Evolutionary conservation across 2,797 vertebrate species (phyloP), one percentile per base, ranked within the genome.

Genomic region (Melanotaenia maccullochi): DNA sequence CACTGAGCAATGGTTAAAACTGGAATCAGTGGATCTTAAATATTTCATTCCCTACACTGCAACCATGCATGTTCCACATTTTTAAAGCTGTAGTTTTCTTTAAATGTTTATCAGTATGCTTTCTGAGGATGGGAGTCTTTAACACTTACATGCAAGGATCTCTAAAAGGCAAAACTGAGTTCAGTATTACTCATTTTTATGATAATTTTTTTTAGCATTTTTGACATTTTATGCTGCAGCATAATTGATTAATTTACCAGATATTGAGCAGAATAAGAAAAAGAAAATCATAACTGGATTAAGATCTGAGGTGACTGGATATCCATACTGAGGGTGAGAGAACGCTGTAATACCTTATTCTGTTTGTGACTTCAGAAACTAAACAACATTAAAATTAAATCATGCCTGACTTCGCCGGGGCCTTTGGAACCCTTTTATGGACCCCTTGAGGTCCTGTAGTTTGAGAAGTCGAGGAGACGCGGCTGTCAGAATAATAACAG

Each of bases 301-400:
- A 24, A 65, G 49, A 65, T 55, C 32, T 38, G 24, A 52, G 44
- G 18, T 58, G 28, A 18, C 16, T 30, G 22, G 12, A 14, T 40
- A 52, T 8, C 65, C 35, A 60, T n/a, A 24, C 11, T 4, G 16
- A 2, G 28, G 47, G 42, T 68, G 35, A 68, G 49, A 42, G 42
- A 3, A 18, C 0, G 28, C 14, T 38, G 14, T 28, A 9, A 18
- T 59, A 58, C 28, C 55, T 47, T 8, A 35, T 67, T 72, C 30
- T 54, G 47, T 60, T 44, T 62, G 61, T 57, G 62, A 70, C 60
- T 60, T n/a, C 44, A 57, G 24, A 40, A 68, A 65, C 38, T 36
- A 75, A 74, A 71, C 49, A 76, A 64, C 56, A 74, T 75, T 70
- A 25, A 77, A 68, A 57, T 73, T 3, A 68, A 85, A 71, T 68